Percentiles rank a stretch among this genome's conserved stretches.
Conservation (phyloP, 2,113 vertebrate genomes). For the Gallinago media region DNA sequence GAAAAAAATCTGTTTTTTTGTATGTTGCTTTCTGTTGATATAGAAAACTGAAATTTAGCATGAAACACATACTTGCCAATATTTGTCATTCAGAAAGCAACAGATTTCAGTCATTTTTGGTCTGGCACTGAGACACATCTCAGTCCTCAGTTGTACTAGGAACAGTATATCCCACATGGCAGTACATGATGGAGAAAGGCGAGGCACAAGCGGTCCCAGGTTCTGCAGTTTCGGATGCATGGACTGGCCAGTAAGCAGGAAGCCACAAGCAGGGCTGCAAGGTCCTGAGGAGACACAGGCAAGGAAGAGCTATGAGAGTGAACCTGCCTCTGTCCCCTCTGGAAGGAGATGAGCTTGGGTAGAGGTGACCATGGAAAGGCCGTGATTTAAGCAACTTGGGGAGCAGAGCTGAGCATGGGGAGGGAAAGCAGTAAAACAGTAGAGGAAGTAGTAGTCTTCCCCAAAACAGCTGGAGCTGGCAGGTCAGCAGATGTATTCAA, state of each 20-base stretch:
- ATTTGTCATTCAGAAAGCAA: neutral
- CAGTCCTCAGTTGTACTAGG: neutral
- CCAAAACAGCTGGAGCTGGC: neutral
- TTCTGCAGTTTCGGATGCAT: neutral
- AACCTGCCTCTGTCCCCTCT: neutral
- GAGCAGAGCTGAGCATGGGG: neutral
- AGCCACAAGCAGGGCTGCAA: accelerated
- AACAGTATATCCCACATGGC: neutral
- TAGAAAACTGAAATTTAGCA: neutral
- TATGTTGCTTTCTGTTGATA: neutral
- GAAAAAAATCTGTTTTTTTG: neutral
- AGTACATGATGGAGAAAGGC: neutral
- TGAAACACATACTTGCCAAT: neutral
- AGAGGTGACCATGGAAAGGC: neutral
- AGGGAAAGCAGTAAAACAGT: neutral
- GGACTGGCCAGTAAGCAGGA: neutral
- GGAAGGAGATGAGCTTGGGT: neutral
- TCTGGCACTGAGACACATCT: neutral
- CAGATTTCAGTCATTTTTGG: neutral
- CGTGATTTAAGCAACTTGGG: neutral
- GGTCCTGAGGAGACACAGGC: neutral
- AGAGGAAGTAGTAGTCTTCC: neutral
- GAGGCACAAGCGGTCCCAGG: neutral
- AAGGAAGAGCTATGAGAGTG: neutral
- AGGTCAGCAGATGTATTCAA: neutral